Percentiles rank a stretch among this genome's conserved stretches.
These are phyloP conservation scores for Chlamydotis undulata DNA, from an alignment of 2,113 vertebrate species.

Conservation along the genomic window DNA sequence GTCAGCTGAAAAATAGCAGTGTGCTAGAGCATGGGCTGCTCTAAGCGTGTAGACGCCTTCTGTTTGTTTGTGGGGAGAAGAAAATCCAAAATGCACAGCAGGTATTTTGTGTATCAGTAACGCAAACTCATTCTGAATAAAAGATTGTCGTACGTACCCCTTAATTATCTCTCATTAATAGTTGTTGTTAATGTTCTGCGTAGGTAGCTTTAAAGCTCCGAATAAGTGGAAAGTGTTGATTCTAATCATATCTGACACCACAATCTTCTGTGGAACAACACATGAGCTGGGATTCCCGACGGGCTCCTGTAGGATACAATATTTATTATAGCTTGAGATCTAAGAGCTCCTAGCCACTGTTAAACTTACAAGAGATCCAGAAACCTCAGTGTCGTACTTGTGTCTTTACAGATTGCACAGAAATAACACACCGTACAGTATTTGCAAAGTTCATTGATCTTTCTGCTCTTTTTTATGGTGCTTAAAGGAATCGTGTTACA, in stretches of 20 bases:
- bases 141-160: neutral
- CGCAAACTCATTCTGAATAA: neutral
- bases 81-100: neutral
- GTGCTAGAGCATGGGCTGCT: neutral
- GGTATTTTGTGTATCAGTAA: neutral
- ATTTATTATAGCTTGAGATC: conserved; percentile 76
- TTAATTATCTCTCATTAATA: conserved; percentile 21
- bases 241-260: conserved; percentile 77
- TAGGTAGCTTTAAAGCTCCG: conserved; percentile 59
- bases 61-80: neutral
- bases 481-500: neutral
- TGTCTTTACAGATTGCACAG: conserved; percentile 56
- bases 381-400: conserved; percentile 39
- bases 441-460: neutral
- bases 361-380: conserved; percentile 64
- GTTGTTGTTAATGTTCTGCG: conserved; percentile 38
- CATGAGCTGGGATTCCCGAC: conserved; percentile 69
- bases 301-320: conserved; percentile 71
- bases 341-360: conserved; percentile 71
- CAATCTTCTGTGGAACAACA: conserved; percentile 69
- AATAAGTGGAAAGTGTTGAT: conserved; percentile 72
- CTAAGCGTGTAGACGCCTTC: neutral
- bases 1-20: conserved; percentile 3
- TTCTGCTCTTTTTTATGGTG: neutral
- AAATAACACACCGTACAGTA: neutral